Evolutionary conservation across 2,888 invertebrate species (phyloP), one percentile per base, ranked within the genome.

Genomic region (Colostygia pectinataria): DNA sequence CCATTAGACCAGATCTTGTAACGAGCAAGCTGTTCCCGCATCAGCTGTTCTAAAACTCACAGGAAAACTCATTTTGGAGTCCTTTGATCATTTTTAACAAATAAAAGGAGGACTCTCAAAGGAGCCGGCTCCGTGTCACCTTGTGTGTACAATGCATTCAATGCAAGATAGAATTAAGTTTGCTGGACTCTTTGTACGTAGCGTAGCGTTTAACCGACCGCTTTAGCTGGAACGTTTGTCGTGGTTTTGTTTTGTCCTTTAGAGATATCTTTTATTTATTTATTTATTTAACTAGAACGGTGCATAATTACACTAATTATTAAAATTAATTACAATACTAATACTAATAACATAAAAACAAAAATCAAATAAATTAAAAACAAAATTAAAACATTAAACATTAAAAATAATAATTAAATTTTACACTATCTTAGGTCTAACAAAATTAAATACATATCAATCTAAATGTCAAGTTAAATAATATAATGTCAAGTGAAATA

Each of bases 51-150:
- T 24, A 42, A 45, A 52, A 57, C 51, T 56, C 45, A 57, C 53
- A 54, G 61, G 59, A 63, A 73, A 77, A 71, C 70, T 74, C 74
- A 72, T 76, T 75, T 71, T 66, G 59, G 63, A 58, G 54, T 66
- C 63, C 67, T 74, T 74, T 75, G 74, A 74, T 73, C 69, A 68
- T 63, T 66, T 61, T 56, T 55, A 58, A 58, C 62, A 65, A 65
- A 65, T 65, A 66, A 61, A 65, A 64, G 52, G 42, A 44, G 37
- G 49, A 40, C 42, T 44, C 25, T 42, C 46, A 53, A 55, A 44
- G 14, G 51, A 52, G 27, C 36, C 37, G 43, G 34, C 25, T 51
- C 34, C 42, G 38, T 48, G 37, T 38, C 52, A 52, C 52, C 48
- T 48, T 37, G 47, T 50, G 45, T 51, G 42, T 42, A 49, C 47